phyloP scores from a whole-genome alignment of 2,797 vertebrate species.

The Sebastes vulpes region DNA sequence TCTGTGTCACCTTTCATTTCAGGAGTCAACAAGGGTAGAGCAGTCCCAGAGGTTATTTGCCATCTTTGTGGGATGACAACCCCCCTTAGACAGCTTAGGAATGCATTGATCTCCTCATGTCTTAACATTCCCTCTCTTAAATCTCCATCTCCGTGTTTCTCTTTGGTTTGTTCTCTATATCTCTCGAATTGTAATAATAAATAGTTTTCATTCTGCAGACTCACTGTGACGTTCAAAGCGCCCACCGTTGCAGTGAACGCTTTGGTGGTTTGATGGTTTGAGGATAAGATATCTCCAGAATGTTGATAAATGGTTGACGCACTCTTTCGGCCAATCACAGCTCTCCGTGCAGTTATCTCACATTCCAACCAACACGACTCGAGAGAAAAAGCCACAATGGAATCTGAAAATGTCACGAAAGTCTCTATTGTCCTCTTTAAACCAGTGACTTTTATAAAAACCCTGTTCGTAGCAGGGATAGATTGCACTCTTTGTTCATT shows the following conservation, averaged over 20 bases:
- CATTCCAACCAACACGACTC: constrained; percentile 39
- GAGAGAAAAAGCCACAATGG: neutral
- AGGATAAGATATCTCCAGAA: constrained; percentile 50
- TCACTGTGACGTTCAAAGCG: neutral
- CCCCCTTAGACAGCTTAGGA: constrained; percentile 71
- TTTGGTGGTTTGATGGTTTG: constrained; percentile 26
- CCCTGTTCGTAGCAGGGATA: neutral
- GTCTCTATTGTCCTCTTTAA: neutral
- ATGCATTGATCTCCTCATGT: constrained; percentile 82
- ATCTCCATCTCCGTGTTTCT: constrained; percentile 13
- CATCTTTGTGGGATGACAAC: constrained; percentile 65
- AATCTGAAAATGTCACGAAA: neutral
- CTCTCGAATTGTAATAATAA: constrained; percentile 3
- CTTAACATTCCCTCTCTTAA: constrained; percentile 61
- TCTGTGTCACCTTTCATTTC: constrained; percentile 79
- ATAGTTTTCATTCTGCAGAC: constrained; percentile 24
- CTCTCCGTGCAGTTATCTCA: constrained; percentile 33
- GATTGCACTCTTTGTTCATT: neutral
- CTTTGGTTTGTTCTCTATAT: constrained; percentile 1
- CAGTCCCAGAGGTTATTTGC: constrained; percentile 80
- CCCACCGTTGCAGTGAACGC: constrained; percentile 1
- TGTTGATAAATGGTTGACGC: constrained; percentile 31
- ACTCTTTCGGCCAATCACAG: neutral
- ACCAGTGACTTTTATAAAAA: neutral
- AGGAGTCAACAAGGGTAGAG: constrained; percentile 74